Percentiles rank a stretch among this genome's conserved stretches.
Conservation (phyloP, 2,113 vertebrate genomes). For the Pseudopodoces humilis region DNA sequence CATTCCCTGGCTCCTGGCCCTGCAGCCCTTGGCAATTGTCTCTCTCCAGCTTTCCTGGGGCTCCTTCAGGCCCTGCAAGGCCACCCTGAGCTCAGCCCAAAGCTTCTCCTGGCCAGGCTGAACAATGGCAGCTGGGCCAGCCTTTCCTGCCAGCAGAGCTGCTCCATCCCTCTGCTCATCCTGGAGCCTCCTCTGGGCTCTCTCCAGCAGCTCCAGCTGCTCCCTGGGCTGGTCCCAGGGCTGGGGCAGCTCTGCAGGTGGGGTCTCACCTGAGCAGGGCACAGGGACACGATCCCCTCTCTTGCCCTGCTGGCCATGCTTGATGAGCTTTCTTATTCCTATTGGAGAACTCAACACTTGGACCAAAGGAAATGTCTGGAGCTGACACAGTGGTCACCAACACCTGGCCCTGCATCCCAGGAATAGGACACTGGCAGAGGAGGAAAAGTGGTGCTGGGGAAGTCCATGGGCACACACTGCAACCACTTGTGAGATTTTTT, state of each 20-base stretch:
- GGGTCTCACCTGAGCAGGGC: neutral
- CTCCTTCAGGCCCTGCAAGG: neutral
- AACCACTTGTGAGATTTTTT: neutral
- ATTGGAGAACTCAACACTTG: neutral
- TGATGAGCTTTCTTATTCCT: neutral
- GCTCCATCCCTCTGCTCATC: neutral
- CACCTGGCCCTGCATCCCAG: neutral
- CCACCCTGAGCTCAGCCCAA: neutral
- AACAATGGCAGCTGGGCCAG: neutral
- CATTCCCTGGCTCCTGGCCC: neutral
- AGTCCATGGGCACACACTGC: neutral
- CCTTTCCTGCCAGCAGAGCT: neutral
- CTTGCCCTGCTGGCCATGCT: neutral
- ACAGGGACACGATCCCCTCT: fast-evolving
- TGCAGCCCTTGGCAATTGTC: neutral
- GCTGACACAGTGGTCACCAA: neutral
- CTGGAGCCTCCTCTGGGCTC: neutral
- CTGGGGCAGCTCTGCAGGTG: neutral
- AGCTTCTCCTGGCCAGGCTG: neutral
- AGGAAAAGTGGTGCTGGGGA: neutral
- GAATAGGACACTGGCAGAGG: neutral
- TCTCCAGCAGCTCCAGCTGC: neutral
- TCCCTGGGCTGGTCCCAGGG: neutral
- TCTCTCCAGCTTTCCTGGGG: neutral
- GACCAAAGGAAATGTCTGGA: neutral